These are phyloP conservation scores for Myotis yumanensis DNA, from an alignment of 2,113 vertebrate species.

Conservation along the genomic window DNA sequence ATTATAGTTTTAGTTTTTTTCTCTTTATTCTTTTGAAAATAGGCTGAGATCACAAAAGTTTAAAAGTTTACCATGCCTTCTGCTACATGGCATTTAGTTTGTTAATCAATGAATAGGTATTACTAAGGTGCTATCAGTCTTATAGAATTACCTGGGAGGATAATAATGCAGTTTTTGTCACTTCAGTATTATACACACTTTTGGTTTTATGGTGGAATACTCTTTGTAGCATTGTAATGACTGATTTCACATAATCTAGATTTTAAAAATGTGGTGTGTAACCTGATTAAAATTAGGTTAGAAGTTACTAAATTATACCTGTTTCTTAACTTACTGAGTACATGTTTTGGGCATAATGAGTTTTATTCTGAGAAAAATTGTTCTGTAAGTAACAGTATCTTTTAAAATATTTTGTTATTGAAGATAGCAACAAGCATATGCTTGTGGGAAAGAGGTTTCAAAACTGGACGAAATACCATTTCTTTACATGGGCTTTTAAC, in stretches of 20 bases:
- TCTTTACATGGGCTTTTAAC: neutral
- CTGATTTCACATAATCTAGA: constrained; percentile 70
- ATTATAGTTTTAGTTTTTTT: neutral
- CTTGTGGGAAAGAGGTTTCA: neutral
- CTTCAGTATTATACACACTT: constrained; percentile 52
- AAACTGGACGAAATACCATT: neutral
- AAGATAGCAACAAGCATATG: neutral
- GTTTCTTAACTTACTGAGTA: constrained; percentile 20
- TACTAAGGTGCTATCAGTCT: neutral
- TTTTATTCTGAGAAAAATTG: constrained; percentile 57
- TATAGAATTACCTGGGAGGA: neutral
- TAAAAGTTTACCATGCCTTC: constrained; percentile 32
- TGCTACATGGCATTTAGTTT: neutral
- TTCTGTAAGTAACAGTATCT: constrained; percentile 22
- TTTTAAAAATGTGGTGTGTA: constrained; percentile 68
- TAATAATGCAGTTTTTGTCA: constrained; percentile 59
- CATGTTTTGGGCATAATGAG: constrained; percentile 1
- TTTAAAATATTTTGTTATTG: constrained; percentile 15
- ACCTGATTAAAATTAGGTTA: constrained; percentile 14
- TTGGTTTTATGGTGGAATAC: constrained; percentile 66
- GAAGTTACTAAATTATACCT: constrained; percentile 2
- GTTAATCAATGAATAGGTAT: constrained; percentile 3
- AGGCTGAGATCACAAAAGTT: neutral
- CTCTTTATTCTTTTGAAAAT: constrained; percentile 20
- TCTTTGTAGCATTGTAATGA: constrained; percentile 63